Evolutionary conservation across 2,888 invertebrate species (phyloP).

Genomic region (Ectemnius lituratus): DNA sequence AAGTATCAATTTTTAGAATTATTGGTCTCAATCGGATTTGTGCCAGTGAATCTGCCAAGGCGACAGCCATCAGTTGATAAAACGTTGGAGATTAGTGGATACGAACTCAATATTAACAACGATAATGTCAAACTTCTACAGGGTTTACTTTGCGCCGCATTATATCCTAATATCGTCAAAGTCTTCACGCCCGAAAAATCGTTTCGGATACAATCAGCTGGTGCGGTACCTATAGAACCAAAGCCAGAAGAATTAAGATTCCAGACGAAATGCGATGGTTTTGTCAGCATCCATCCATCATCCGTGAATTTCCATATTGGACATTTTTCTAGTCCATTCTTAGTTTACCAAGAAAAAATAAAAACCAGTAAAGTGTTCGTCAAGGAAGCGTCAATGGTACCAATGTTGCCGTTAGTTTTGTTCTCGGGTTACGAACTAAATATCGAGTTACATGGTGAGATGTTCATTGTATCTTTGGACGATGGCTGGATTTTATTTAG

Average conservation of each 20-base stretch:
- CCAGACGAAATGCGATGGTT: slow-evolving; percentile 86
- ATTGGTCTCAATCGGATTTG: slow-evolving; percentile 88
- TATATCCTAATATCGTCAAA: slow-evolving; percentile 95
- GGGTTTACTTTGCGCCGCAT: slow-evolving; percentile 93
- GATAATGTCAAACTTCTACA: slow-evolving; percentile 87
- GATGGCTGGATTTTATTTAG: slow-evolving; percentile 91
- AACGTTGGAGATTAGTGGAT: slow-evolving; percentile 83
- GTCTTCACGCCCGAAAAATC: slow-evolving; percentile 89
- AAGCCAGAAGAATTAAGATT: slow-evolving; percentile 86
- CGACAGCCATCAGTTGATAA: slow-evolving; percentile 82
- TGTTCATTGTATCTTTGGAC: slow-evolving; percentile 86
- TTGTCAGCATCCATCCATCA: slow-evolving; percentile 86
- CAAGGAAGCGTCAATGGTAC: slow-evolving; percentile 89
- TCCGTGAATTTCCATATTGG: slow-evolving; percentile 85
- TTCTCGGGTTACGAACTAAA: slow-evolving; percentile 85
- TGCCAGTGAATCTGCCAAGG: slow-evolving; percentile 83
- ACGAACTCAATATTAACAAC: slow-evolving; percentile 85
- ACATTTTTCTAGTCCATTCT: slow-evolving; percentile 86
- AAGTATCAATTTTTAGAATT: slow-evolving; percentile 89
- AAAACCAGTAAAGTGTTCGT: slow-evolving; percentile 89
- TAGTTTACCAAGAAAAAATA: slow-evolving; percentile 91
- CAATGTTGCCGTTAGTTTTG: slow-evolving; percentile 84
- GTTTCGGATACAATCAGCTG: slow-evolving; percentile 85
- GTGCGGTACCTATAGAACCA: slow-evolving; percentile 86
- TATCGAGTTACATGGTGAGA: slow-evolving; percentile 86